phyloP scores from a whole-genome alignment of 1,140 invertebrate species.

The Ectropis grisescens region DNA sequence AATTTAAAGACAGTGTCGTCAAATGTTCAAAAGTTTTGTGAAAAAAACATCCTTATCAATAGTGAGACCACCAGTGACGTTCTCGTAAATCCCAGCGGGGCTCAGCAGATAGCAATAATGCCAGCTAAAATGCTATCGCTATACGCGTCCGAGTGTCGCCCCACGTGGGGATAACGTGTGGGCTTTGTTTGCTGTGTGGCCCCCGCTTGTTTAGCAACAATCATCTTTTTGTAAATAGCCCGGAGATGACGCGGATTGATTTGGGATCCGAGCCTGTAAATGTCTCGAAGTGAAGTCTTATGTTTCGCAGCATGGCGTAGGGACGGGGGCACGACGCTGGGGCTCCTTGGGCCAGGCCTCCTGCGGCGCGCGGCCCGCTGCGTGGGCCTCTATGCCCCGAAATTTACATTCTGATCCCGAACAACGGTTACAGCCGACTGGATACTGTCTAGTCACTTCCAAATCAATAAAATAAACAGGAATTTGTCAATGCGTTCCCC shows the following conservation, averaged over 20 bases:
- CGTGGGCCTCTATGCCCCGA: slow-evolving; percentile 29
- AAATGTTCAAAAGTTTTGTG: too few species aligned
- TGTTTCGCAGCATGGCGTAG: slow-evolving; percentile 57
- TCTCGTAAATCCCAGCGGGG: slow-evolving; percentile 17
- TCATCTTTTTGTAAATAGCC: slow-evolving; percentile 24
- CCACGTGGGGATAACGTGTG: not conserved
- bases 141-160: not conserved
- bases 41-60: too few species aligned
- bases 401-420: slow-evolving; percentile 47
- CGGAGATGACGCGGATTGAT: slow-evolving; percentile 44
- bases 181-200: slow-evolving; percentile 21
- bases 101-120: slow-evolving; percentile 19
- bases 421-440: slow-evolving; percentile 19
- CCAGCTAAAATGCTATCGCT: slow-evolving; percentile 9
- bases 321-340: slow-evolving; percentile 33
- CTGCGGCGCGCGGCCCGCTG: slow-evolving; percentile 30
- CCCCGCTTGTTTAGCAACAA: slow-evolving; percentile 21
- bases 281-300: slow-evolving; percentile 52
- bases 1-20: too few species aligned
- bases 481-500: slow-evolving; percentile 21
- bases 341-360: slow-evolving; percentile 27
- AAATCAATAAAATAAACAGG: slow-evolving; percentile 27
- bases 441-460: slow-evolving; percentile 11
- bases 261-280: slow-evolving; percentile 28
- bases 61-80: slow-evolving; percentile 15